These are phyloP conservation scores for Carollia perspicillata DNA, from an alignment of 2,113 vertebrate species.

Conservation along the genomic window DNA sequence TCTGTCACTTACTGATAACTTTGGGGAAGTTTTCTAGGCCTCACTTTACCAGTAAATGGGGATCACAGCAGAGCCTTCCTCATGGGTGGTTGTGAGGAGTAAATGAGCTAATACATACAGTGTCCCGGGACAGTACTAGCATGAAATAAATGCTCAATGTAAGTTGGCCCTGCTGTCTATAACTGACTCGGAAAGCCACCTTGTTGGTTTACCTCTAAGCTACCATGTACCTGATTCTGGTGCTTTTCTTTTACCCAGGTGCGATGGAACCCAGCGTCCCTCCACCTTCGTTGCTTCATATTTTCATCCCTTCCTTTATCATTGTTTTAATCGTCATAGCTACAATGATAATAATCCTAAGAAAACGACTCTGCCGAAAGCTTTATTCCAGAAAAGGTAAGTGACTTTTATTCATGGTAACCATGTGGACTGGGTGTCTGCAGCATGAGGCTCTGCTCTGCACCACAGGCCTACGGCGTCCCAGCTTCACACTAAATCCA, in stretches of 20 bases:
- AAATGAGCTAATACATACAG: neutral
- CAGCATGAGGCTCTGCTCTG: neutral
- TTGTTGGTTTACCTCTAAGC: neutral
- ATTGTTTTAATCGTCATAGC: constrained; percentile 21
- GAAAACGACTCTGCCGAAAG: constrained; percentile 57
- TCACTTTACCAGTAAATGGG: neutral
- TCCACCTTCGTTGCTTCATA: constrained; percentile 24
- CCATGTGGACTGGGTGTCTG: neutral
- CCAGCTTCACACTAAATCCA: neutral
- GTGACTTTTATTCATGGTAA: neutral
- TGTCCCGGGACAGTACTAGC: neutral
- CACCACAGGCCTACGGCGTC: neutral
- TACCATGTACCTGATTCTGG: neutral
- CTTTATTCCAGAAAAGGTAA: constrained; percentile 66
- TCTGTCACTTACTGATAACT: neutral
- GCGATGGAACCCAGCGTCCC: neutral
- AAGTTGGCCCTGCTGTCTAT: neutral
- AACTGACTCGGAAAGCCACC: neutral
- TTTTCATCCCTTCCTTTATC: constrained; percentile 55
- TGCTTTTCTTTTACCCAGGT: constrained; percentile 68
- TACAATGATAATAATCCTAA: constrained; percentile 50
- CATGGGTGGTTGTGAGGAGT: neutral
- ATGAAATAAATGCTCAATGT: neutral
- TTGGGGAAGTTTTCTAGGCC: neutral
- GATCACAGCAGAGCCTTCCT: neutral